These are phyloP conservation scores for Cosmia trapezina DNA, from an alignment of 2,888 invertebrate genomes.

Conservation along the genomic window DNA sequence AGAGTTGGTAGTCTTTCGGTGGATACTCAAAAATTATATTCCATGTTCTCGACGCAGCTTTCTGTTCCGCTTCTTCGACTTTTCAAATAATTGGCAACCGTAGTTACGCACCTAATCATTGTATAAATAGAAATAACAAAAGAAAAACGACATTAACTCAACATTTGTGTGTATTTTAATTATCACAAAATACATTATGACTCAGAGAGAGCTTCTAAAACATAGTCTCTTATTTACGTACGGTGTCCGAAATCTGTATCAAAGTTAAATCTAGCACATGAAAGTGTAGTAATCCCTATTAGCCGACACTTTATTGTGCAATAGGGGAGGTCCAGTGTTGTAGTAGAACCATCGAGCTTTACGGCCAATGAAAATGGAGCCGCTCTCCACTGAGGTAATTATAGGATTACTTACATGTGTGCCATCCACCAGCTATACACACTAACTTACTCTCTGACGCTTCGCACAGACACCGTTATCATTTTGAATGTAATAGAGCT, in stretches of 20 bases:
- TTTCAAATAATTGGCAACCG: neutral
- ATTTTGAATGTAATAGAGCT: constrained; percentile 33
- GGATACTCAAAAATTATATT: neutral
- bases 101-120: neutral
- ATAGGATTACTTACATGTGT: constrained; percentile 85
- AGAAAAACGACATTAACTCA: no score
- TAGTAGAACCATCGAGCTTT: constrained; percentile 85
- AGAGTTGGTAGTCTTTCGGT: neutral
- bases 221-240: constrained; percentile 57
- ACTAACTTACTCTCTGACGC: constrained; percentile 51
- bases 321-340: constrained; percentile 80
- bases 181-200: neutral
- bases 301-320: constrained; percentile 86
- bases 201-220: constrained; percentile 10
- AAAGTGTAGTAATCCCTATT: constrained; percentile 87
- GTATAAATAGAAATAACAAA: neutral
- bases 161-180: constrained; percentile 12
- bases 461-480: constrained; percentile 39
- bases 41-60: neutral
- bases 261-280: constrained; percentile 80
- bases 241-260: constrained; percentile 70
- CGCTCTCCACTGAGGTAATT: constrained; percentile 83
- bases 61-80: neutral
- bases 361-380: constrained; percentile 87
- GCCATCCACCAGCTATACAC: constrained; percentile 61